Conservation (phyloP, 2,888 invertebrate genomes). For the Sylvicola cinctus region DNA sequence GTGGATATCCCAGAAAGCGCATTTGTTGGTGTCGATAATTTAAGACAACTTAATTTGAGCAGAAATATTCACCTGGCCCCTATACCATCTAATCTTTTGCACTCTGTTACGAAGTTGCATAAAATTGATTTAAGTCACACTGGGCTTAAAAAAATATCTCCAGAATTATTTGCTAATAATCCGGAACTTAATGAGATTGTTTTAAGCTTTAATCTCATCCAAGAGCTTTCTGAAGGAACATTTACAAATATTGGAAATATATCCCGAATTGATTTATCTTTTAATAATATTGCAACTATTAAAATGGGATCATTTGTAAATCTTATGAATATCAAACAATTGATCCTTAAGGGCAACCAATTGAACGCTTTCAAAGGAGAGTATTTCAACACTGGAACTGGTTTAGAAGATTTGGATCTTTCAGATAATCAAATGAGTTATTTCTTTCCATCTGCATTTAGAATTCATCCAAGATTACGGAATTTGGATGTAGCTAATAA, state of each 20-base stretch:
- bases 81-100: slow-evolving; percentile 43
- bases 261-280: slow-evolving; percentile 52
- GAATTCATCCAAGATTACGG: slow-evolving; percentile 58
- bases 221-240: slow-evolving; percentile 54
- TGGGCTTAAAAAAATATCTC: slow-evolving; percentile 49
- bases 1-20: slow-evolving; percentile 47
- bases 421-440: slow-evolving; percentile 63
- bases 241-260: slow-evolving; percentile 60
- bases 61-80: slow-evolving; percentile 46
- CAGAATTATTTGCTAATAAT: slow-evolving; percentile 47
- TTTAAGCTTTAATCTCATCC: slow-evolving; percentile 49
- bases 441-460: slow-evolving; percentile 66
- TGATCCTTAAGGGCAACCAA: slow-evolving; percentile 57
- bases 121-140: slow-evolving; percentile 54
- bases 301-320: slow-evolving; percentile 57
- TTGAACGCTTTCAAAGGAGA: slow-evolving; percentile 64
- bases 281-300: slow-evolving; percentile 57
- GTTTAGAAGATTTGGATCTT: slow-evolving; percentile 59
- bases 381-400: slow-evolving; percentile 65
- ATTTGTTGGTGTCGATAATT: slow-evolving; percentile 40
- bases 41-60: slow-evolving; percentile 56
- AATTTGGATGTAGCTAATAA: slow-evolving; percentile 52
- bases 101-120: slow-evolving; percentile 44
- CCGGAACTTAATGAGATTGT: slow-evolving; percentile 43
- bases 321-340: slow-evolving; percentile 47